Base-by-base conservation (phyloP, 2,113 vertebrate species). In the Tetrao urogallus region DNA sequence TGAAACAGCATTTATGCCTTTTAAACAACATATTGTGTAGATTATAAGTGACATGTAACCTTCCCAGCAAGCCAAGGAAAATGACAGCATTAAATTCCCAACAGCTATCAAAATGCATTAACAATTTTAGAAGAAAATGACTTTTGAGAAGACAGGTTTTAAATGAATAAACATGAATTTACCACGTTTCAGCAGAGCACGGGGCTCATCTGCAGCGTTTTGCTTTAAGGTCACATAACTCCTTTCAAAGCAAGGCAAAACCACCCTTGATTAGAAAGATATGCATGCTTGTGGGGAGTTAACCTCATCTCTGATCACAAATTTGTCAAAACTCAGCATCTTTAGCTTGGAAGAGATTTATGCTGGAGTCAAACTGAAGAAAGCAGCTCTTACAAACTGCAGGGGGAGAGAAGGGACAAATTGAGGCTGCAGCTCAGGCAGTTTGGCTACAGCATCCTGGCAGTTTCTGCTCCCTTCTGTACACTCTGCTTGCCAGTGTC, bases 1-100 rank as follows among this genome's bases (percentile, higher is more conserved):
- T 67, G 34, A 94, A 93, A 82, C 54, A 58, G 64, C 67, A 90
- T 92, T 87, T 93, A 69, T 47, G 89, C 70, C 75, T 95, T 95
- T 95, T 91, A 92, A 90, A 48, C 56, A 89, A 24, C 64, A 64
- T 60, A 87, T 79, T 64, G 74, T 85, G 67, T 92, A 92, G 83
- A 96, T 88, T 84, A 73, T 74, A 92, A 91, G 74, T 85, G 90
- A 95, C 92, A 91, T 63, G 77, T 38, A 88, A 47, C 40, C 48
- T 69, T 81, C 78, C 71, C 86, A 92, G 77, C 45, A 70, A 91
- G 45, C 36, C 13, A 30, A 95, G 84, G 58, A 90, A 87, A 90
- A 80, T 85, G 78, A 82, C 27, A 95, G 48, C 66, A 48, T 89
- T 92, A 76, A 89, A 90, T 92, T 95, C 77, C 58, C 81, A 87